Percentiles rank a stretch among this genome's conserved stretches.
These are phyloP conservation scores for Naso thynnoides DNA, from an alignment of 2,797 vertebrate genomes.

Conservation along the genomic window DNA sequence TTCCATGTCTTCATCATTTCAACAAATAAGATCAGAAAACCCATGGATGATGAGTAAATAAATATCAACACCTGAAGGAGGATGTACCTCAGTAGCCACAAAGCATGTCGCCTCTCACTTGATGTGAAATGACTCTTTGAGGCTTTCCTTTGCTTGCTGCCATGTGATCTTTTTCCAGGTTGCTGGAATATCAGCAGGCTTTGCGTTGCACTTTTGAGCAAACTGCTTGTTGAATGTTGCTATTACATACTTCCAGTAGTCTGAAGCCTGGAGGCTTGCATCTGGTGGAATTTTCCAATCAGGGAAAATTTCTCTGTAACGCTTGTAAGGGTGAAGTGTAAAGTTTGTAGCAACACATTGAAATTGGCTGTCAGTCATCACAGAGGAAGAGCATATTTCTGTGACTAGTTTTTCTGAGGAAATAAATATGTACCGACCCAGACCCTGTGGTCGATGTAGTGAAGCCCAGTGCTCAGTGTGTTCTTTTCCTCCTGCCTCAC, in stretches of 20 bases:
- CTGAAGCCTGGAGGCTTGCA: constrained; percentile 66
- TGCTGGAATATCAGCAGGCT: constrained; percentile 56
- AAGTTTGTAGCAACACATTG: too few species aligned
- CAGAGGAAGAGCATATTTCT: too few species aligned
- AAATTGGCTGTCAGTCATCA: too few species aligned
- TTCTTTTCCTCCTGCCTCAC: constrained; percentile 65
- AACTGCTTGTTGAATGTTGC: constrained; percentile 66
- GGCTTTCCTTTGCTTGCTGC: constrained; percentile 55
- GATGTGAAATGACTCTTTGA: constrained; percentile 61
- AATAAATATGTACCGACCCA: fast-evolving
- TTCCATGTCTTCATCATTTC: too few species aligned
- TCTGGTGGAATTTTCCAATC: constrained; percentile 80
- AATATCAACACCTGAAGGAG: too few species aligned
- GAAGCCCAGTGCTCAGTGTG: constrained; percentile 67
- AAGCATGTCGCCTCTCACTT: too few species aligned
- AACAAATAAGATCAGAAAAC: too few species aligned
- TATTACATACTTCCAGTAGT: constrained; percentile 85
- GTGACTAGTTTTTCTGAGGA: too few species aligned
- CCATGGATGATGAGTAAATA: too few species aligned
- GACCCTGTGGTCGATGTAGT: constrained; percentile 67
- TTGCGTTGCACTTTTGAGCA: constrained; percentile 45
- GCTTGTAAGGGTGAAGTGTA: constrained; percentile 65
- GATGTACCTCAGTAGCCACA: too few species aligned
- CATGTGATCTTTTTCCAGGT: constrained; percentile 42
- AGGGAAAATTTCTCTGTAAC: constrained; percentile 56